Evolutionary conservation across 2,888 invertebrate species (phyloP).

Genomic region (Synanthedon vespiformis): DNA sequence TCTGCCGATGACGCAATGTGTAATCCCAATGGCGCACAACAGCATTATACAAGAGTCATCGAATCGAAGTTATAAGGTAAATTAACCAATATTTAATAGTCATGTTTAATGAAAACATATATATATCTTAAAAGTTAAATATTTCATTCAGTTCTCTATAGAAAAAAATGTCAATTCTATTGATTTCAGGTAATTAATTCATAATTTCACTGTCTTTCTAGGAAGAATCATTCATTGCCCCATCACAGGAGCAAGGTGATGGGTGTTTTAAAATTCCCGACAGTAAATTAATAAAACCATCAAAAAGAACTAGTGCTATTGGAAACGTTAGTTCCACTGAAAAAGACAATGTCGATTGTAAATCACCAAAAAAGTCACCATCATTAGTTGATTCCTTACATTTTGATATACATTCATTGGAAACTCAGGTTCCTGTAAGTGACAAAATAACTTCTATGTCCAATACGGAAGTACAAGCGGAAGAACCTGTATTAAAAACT

Average conservation of each 20-base stretch:
- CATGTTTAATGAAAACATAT: neutral
- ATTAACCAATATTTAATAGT: neutral
- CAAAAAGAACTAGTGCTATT: constrained; percentile 31
- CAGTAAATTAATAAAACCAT: constrained; percentile 33
- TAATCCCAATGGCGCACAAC: constrained; percentile 43
- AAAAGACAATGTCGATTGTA: constrained; percentile 42
- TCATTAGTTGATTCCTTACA: constrained; percentile 25
- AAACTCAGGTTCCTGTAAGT: constrained; percentile 28
- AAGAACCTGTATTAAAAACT: constrained; percentile 16
- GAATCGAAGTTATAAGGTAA: neutral
- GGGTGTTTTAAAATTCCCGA: constrained; percentile 27
- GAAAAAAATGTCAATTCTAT: too few relatives aligned
- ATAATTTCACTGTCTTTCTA: constrained; percentile 19
- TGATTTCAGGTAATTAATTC: neutral
- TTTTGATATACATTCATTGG: constrained; percentile 22
- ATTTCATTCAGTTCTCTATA: neutral
- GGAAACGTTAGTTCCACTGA: constrained; percentile 35
- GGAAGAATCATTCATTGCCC: constrained; percentile 50
- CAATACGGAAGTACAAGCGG: constrained; percentile 9
- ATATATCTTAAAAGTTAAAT: neutral
- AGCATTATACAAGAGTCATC: too few relatives aligned
- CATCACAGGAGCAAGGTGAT: constrained; percentile 31
- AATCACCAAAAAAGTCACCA: constrained; percentile 40
- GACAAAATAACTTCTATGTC: constrained; percentile 1
- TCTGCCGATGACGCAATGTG: constrained; percentile 47